Percentiles rank a stretch among this genome's conserved stretches.
Conservation (phyloP, 2,888 invertebrate genomes). For the Synanthedon formicaeformis region DNA sequence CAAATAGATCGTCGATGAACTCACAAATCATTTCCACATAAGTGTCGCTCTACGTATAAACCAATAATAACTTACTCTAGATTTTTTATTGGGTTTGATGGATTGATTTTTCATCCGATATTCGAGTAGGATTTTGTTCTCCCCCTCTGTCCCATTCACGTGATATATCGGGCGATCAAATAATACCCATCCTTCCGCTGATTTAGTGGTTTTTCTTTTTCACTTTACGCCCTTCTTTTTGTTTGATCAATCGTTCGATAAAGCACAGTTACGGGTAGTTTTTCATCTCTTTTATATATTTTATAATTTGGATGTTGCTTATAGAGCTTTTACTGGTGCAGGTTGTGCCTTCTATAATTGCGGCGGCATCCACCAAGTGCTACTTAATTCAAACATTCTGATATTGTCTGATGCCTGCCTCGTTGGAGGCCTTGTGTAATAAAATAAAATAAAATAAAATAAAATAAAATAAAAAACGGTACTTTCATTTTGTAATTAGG, state of each 20-base stretch:
- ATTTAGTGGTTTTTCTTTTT: conserved; percentile 19
- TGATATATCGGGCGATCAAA: conserved; percentile 35
- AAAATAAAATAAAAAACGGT: no score
- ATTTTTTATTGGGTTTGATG: conserved; percentile 37
- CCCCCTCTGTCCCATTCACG: conserved; percentile 16
- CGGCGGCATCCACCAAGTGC: no score
- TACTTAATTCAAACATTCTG: no score
- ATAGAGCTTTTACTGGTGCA: no score
- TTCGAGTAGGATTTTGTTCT: conserved; percentile 30
- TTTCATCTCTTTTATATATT: background rate
- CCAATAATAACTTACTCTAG: conserved; percentile 26
- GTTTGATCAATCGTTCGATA: conserved; percentile 4
- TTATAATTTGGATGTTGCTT: background rate
- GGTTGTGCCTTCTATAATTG: no score
- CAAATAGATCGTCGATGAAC: conserved; percentile 4
- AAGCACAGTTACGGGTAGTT: background rate
- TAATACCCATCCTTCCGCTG: conserved; percentile 19
- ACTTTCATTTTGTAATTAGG: no score
- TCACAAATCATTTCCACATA: conserved; percentile 11
- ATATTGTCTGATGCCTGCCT: no score
- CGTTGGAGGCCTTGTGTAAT: no score
- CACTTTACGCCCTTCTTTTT: conserved; percentile 21
- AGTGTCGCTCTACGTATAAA: conserved; percentile 12
- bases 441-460: no score
- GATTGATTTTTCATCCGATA: conserved; percentile 44